These are phyloP conservation scores for Acleris laterana DNA, from an alignment of 2,888 invertebrate genomes.

Conservation along the genomic window DNA sequence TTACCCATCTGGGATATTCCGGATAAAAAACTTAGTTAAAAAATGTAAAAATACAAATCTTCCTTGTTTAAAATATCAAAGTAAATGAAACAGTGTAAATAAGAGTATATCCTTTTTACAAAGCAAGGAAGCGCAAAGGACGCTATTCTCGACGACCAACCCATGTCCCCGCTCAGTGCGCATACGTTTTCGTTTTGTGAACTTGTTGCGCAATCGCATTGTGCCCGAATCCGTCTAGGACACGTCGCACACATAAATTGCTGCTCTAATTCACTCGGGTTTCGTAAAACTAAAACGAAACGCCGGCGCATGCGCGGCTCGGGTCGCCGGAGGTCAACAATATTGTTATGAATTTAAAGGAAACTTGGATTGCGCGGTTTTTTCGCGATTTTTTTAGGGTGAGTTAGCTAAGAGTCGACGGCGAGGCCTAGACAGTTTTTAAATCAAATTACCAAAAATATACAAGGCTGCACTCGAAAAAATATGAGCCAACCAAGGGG, in stretches of 20 bases:
- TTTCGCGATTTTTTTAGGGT: slow-evolving; percentile 2
- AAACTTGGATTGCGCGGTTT: neutral
- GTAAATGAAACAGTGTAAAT: too few species aligned
- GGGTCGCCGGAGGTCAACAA: slow-evolving; percentile 36
- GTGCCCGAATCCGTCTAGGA: slow-evolving; percentile 64
- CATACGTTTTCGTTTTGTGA: slow-evolving; percentile 19
- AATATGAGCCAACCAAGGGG: too few species aligned
- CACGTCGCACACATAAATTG: slow-evolving; percentile 76
- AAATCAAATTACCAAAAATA: too few species aligned
- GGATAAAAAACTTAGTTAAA: too few species aligned
- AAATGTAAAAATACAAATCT: too few species aligned
- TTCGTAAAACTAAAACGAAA: slow-evolving; percentile 71
- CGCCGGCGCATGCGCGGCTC: slow-evolving; percentile 33
- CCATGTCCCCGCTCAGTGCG: slow-evolving; percentile 20
- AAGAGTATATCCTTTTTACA: slow-evolving; percentile 1
- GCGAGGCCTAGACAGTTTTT: too few species aligned
- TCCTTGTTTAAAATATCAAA: too few species aligned
- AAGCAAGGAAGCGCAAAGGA: slow-evolving; percentile 17
- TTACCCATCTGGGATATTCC: too few species aligned
- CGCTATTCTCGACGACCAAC: slow-evolving; percentile 13
- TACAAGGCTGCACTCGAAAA: too few species aligned
- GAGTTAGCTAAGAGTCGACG: neutral
- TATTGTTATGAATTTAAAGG: slow-evolving; percentile 34
- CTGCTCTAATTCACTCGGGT: slow-evolving; percentile 78
- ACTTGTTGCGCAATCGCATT: slow-evolving; percentile 53